Conservation (phyloP, 2,797 vertebrate species). For the Alfaro cultratus region DNA sequence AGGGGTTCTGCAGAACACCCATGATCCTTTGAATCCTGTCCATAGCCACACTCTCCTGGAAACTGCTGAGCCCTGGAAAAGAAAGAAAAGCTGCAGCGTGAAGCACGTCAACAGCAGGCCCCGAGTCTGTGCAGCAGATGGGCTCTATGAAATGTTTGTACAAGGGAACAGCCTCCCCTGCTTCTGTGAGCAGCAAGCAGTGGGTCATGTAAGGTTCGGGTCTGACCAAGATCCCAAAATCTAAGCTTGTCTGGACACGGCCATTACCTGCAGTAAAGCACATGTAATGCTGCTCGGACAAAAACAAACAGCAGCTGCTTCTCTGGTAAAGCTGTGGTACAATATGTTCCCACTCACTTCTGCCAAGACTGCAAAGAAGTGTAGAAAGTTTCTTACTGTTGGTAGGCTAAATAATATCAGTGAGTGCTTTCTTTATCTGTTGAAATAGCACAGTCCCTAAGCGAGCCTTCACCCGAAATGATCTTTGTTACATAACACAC, state of each 20-base stretch:
- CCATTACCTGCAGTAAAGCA: constrained; percentile 22
- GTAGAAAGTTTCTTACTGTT: constrained; percentile 21
- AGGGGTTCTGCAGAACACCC: constrained; percentile 85
- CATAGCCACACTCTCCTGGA: constrained; percentile 87
- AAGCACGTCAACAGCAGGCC: constrained; percentile 63
- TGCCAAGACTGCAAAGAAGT: constrained; percentile 33
- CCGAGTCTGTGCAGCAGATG: constrained; percentile 73
- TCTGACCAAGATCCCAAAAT: constrained; percentile 64
- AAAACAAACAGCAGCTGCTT: constrained; percentile 43
- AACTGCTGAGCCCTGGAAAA: constrained; percentile 85
- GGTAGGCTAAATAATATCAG: constrained; percentile 7
- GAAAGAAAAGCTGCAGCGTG: constrained; percentile 56
- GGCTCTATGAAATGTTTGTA: constrained; percentile 62
- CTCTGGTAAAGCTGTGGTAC: constrained; percentile 27
- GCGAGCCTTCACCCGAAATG: constrained; percentile 19
- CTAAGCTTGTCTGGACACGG: constrained; percentile 48
- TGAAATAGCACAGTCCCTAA: constrained; percentile 12
- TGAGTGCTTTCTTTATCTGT: constrained; percentile 9
- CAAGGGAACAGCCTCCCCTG: constrained; percentile 63
- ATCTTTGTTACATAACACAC: constrained; percentile 28
- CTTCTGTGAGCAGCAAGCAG: constrained; percentile 69
- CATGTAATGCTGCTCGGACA: constrained; percentile 28
- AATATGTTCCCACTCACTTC: constrained; percentile 36
- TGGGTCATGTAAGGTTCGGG: constrained; percentile 63
- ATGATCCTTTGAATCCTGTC: constrained; percentile 87